Evolutionary conservation across 2,113 vertebrate genomes (phyloP), one percentile per base, ranked within the genome.

Genomic region (Leiothrix lutea): DNA sequence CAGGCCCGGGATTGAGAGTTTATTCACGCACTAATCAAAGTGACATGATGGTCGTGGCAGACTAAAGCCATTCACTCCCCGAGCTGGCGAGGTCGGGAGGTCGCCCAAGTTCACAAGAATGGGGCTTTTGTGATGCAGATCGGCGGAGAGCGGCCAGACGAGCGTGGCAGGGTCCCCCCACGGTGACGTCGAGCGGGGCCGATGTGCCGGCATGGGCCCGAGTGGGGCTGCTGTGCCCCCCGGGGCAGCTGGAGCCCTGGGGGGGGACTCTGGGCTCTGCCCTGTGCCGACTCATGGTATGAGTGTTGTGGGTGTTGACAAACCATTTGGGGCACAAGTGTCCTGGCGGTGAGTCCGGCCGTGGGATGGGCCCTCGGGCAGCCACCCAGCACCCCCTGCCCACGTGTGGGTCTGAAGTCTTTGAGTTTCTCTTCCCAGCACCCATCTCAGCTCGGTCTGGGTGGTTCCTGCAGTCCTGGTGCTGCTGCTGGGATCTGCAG

Each of bases 51-150:
- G 98, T 97, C 95, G 98, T 97, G 81, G 92, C 97, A 96, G 98
- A 95, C 97, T 70, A 96, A 97, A 97, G 98, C 98, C 98, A 98
- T 98, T 98, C 98, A 98, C 98, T 98, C 98, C 98, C 98, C 96
- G 98, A 98, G 98, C 97, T 89, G 92, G 84, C 93, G 95, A 94
- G 98, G 98, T 98, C 97, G 98, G 95, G 96, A 98, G 98, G 98
- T 98, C 98, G 98, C 98, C 98, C 98, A 98, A 98, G 98, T 98
- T 98, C 98, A 97, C 97, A 98, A 98, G 97, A 97, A 97, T 92
- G 94, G 94, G 83, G 69, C 97, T 97, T 98, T 99, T 99, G 98
- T 99, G 92, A 99, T 99, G 98, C 94, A 99, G 98, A 99, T 99
- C 11, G 56, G 72, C 65, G 0, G n/a, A 80, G 96, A 94, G 83